Conservation (phyloP, 2,797 vertebrate species). For the Pristis pectinata region DNA sequence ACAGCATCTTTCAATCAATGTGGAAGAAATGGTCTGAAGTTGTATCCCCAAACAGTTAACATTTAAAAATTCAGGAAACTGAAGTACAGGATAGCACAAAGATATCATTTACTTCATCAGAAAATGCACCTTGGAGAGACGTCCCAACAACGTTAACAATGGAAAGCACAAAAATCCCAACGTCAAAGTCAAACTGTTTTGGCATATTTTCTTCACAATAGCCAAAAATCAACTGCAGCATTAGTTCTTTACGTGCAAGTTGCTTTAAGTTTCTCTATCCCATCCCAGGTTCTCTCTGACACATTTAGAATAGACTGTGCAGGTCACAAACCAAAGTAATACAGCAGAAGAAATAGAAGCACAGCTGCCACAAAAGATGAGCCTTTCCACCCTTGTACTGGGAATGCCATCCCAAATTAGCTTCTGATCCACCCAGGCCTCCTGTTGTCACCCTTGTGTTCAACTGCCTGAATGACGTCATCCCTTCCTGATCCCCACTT, state of each 20-base stretch:
- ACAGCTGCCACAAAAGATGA: background rate
- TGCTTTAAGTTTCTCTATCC: background rate
- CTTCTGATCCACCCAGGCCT: background rate
- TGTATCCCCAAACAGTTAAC: background rate
- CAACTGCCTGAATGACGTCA: background rate
- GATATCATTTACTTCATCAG: background rate
- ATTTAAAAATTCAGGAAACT: background rate
- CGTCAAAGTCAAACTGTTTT: background rate
- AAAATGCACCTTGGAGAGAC: background rate
- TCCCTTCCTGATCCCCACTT: background rate
- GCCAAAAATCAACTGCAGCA: background rate
- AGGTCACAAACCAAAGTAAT: background rate
- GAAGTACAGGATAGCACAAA: background rate
- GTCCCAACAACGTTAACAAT: background rate
- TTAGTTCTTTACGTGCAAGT: background rate
- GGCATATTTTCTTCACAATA: background rate
- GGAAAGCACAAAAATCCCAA: background rate
- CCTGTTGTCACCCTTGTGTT: background rate
- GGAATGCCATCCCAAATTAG: background rate
- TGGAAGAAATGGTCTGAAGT: background rate
- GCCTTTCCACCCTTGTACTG: background rate
- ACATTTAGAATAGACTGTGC: background rate
- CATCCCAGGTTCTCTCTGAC: background rate
- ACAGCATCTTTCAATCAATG: background rate
- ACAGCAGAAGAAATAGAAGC: background rate